Evolutionary conservation across 2,797 vertebrate species (phyloP), one percentile per base, ranked within the genome.

Genomic region (Siniperca obscura): DNA sequence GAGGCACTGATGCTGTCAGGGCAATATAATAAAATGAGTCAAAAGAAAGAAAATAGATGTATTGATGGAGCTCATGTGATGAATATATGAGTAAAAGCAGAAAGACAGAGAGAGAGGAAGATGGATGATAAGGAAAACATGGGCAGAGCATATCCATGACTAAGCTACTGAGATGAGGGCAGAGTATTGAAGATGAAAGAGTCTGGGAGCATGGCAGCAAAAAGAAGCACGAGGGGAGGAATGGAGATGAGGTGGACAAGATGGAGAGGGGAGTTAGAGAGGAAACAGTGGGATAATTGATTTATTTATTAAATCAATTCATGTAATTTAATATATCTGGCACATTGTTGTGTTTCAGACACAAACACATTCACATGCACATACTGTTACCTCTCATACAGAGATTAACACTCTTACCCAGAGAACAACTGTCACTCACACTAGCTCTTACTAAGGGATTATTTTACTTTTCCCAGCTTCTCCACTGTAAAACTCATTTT

Each of bases 361-460:
- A 68, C 42, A 60, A 12, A 55, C 36, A 38, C 22, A 19, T 56
- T 22, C 34, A 50, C 48, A 17, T 48, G 8, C 17, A 7, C 16
- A n/a, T 7, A 42, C 2, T 34, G 44, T 53, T 81, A 25, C 61
- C 27, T 44, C 42, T 80, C 52, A 30, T 34, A 40, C 42, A 44
- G 62, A 59, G 27, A 50, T 76, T 38, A 62, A 82, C 48, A 73
- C 50, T 68, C 34, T 50, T 22, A 66, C 34, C 52, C 68, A 27
- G n/a, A 9, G 13, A 70, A 55, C 7, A 59, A 70, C 60, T 80
- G 66, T 67, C 79, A 77, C 21, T 80, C 79, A 74, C 0, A 2
- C 21, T 34, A 52, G 50, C 62, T 80, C 56, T 80, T 72, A 59
- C 44, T 22, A n/a, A 72, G 53, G 71, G 80, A 85, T 73, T 53